Percentiles rank a stretch among this genome's conserved stretches.
Conservation (phyloP, 2,888 invertebrate species). For the Stegophylla sp. region DNA sequence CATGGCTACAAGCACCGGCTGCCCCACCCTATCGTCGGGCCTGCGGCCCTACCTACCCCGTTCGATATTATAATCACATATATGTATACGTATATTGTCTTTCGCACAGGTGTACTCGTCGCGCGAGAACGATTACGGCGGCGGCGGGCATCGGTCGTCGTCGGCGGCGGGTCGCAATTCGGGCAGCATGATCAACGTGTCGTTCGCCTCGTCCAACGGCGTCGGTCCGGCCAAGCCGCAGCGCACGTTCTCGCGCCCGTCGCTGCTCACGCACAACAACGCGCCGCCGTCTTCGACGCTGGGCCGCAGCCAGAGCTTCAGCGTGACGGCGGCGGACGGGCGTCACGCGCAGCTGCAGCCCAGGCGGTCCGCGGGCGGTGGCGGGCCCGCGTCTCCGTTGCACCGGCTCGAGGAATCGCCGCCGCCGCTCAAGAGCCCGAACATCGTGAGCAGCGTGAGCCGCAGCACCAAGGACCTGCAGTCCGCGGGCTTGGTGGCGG, state of each 20-base stretch:
- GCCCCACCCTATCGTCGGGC: no score
- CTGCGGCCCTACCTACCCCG: no score
- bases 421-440: slow-evolving; percentile 81
- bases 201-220: slow-evolving; percentile 69
- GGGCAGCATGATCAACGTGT: slow-evolving; percentile 63
- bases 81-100: no score
- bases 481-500: slow-evolving; percentile 68
- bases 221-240: slow-evolving; percentile 80
- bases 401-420: slow-evolving; percentile 75
- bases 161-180: slow-evolving; percentile 62
- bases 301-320: slow-evolving; percentile 80
- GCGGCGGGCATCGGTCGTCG: slow-evolving; percentile 64
- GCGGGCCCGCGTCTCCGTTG: slow-evolving; percentile 68
- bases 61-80: no score
- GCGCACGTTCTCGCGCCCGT: slow-evolving; percentile 74
- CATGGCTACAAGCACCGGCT: no score
- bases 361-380: slow-evolving; percentile 74
- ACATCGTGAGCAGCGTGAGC: slow-evolving; percentile 84
- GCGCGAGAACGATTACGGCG: slow-evolving; percentile 64
- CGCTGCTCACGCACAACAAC: slow-evolving; percentile 67
- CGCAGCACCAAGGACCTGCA: slow-evolving; percentile 81
- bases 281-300: no score
- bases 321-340: slow-evolving; percentile 69
- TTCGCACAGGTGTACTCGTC: slow-evolving; percentile 59
- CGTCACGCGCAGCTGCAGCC: slow-evolving; percentile 64